Evolutionary conservation across 2,113 vertebrate genomes (phyloP), one percentile per base, ranked within the genome.

Genomic region (Bufo gargarizans): DNA sequence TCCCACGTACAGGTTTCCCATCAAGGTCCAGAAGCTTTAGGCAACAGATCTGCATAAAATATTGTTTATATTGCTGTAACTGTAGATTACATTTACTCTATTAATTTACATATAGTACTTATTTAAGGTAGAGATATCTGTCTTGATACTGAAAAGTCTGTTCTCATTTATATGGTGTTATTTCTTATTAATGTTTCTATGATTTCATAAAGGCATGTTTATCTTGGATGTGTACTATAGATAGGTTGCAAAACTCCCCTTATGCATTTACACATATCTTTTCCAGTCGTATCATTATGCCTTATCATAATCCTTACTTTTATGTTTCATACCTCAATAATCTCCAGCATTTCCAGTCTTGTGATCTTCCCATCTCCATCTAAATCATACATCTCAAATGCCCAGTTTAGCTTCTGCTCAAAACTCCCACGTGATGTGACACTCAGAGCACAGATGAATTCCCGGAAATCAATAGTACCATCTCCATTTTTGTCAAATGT

Each of bases 321-420:
- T 33, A 76, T 76, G 20, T 33, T 16, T 17, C 59, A 43, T 86
- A 96, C 96, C 95, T 96, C 96, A 10, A 96, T 96, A 91, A 99
- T 99, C 94, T 99, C 98, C 91, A 99, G 93, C 98, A 99, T 99
- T 95, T 99, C 97, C 92, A 98, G 92, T 90, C 98, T 97, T 0
- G 98, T 99, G 92, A 99, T 99, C 92, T 98, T 98, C 56, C 98
- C 98, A 0, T 99, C 98, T 7, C 98, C 98, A 0, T 99, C 98
- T 91, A 99, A 93, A 90, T 99, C 98, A 0, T 99, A 99, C 98
- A 99, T 99, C 93, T 99, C 98, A 61, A 99, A 99, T 85, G 98
- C 98, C 98, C 98, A 99, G 93, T 99, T 98, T 92, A 99, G 96
- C 88, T 99, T 99, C 94, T 99, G 98, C 92, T 99, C 98, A 4